Evolutionary conservation across 2,888 invertebrate genomes (phyloP).

Genomic region (Keiferia lycopersicella): DNA sequence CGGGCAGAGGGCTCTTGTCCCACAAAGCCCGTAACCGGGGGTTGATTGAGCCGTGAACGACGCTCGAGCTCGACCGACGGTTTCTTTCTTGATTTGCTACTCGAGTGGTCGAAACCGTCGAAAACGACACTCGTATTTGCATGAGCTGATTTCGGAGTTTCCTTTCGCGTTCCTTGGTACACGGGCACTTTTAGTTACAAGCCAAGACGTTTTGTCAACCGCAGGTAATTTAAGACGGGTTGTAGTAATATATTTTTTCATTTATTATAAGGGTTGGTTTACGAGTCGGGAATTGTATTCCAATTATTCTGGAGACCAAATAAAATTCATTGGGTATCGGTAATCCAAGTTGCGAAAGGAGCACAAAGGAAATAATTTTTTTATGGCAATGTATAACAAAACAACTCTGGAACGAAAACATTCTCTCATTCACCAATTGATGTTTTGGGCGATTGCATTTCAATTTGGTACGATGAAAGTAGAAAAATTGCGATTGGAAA

Average conservation of each 20-base stretch:
- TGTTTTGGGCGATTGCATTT: background rate
- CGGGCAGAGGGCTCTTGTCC: slow-evolving; percentile 59
- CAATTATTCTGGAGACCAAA: background rate
- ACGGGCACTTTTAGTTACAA: slow-evolving; percentile 27
- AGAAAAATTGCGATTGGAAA: background rate
- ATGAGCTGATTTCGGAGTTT: slow-evolving; percentile 68
- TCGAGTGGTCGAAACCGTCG: slow-evolving; percentile 64
- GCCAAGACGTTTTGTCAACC: slow-evolving; percentile 31
- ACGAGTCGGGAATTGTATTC: background rate
- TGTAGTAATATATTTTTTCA: too few relatives aligned
- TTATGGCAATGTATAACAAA: background rate
- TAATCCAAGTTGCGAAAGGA: background rate
- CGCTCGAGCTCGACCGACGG: slow-evolving; percentile 65
- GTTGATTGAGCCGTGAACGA: slow-evolving; percentile 80
- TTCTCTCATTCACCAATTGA: background rate
- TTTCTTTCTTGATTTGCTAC: slow-evolving; percentile 79
- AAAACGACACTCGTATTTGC: slow-evolving; percentile 76
- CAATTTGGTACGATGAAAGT: background rate
- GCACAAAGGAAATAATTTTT: background rate
- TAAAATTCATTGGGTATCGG: background rate
- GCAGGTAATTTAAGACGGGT: slow-evolving; percentile 17
- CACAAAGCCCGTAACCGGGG: slow-evolving; percentile 71
- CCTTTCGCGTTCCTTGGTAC: slow-evolving; percentile 44
- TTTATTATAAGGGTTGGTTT: too few relatives aligned
- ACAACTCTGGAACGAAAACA: background rate